Evolutionary conservation across 2,113 vertebrate species (phyloP).

Genomic region (Syrmaticus mikado): DNA sequence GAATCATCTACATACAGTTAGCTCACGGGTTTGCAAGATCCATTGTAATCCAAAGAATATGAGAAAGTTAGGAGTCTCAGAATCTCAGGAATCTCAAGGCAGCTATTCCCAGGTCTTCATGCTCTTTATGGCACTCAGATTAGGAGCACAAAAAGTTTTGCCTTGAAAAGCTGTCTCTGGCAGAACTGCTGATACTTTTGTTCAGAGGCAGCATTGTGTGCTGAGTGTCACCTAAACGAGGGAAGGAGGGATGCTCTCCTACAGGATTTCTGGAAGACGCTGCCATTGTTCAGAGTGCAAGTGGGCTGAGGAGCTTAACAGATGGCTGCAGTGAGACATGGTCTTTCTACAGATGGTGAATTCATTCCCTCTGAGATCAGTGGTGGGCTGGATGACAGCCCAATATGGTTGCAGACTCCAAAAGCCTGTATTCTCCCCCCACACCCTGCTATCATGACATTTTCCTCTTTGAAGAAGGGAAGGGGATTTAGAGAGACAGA

Average conservation of each 20-base stretch:
- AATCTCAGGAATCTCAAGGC: background rate
- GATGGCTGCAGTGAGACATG: slow-evolving; percentile 76
- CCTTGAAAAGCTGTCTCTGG: background rate
- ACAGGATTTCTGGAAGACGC: slow-evolving; percentile 65
- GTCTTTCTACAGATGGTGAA: slow-evolving; percentile 76
- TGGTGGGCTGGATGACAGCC: slow-evolving; percentile 67
- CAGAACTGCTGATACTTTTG: background rate
- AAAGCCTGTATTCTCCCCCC: slow-evolving; percentile 58
- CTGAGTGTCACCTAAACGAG: slow-evolving; percentile 18
- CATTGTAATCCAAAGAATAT: background rate
- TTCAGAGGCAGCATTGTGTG: background rate
- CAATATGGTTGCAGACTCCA: slow-evolving; percentile 59
- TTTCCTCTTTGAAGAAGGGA: slow-evolving; percentile 66
- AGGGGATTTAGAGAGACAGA: slow-evolving; percentile 49
- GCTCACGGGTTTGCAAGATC: background rate
- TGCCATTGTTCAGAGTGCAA: slow-evolving; percentile 72
- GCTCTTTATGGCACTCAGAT: background rate
- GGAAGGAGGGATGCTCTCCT: slow-evolving; percentile 20
- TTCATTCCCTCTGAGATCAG: slow-evolving; percentile 63
- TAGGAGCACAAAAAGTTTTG: background rate
- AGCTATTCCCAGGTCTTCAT: background rate
- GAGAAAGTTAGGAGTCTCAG: background rate
- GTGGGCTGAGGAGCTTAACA: slow-evolving; percentile 75
- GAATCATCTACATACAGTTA: background rate
- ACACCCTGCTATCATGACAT: slow-evolving; percentile 58